Percentiles rank a stretch among this genome's conserved stretches.
phyloP scores from a whole-genome alignment of 2,113 vertebrate genomes.

The Lethenteron reissneri region DNA sequence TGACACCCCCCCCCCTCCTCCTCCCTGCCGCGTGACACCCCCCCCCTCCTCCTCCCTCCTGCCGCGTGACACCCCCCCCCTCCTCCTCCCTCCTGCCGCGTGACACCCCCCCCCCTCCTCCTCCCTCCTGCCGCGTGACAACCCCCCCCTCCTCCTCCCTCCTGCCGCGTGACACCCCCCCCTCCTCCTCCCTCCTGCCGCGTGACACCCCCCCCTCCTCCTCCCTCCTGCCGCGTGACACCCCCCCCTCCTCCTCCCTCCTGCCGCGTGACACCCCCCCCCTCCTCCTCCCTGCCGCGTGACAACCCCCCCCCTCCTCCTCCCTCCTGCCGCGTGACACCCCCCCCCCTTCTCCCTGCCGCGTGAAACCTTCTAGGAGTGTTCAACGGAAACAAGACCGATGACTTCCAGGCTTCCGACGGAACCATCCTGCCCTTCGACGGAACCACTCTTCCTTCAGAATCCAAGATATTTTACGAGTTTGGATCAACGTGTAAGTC shows the following conservation, averaged over 20 bases:
- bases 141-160: not conserved
- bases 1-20: too few relatives aligned
- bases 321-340: not conserved
- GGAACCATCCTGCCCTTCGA: not conserved
- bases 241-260: too few relatives aligned
- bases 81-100: not conserved
- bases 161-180: not conserved
- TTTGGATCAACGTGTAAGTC: not conserved
- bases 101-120: too few relatives aligned
- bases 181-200: too few relatives aligned
- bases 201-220: not conserved
- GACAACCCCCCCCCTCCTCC: too few relatives aligned
- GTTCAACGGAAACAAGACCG: not conserved
- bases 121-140: not conserved
- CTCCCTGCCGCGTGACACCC: not conserved
- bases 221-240: not conserved
- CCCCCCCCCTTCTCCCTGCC: not conserved
- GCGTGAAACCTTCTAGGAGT: not conserved
- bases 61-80: not conserved
- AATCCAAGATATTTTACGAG: not conserved
- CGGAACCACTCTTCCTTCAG: not conserved
- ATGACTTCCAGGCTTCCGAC: not conserved
- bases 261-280: not conserved
- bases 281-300: not conserved
- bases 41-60: too few relatives aligned